Conservation (phyloP, 2,888 invertebrate genomes). For the Apodemia zela region DNA sequence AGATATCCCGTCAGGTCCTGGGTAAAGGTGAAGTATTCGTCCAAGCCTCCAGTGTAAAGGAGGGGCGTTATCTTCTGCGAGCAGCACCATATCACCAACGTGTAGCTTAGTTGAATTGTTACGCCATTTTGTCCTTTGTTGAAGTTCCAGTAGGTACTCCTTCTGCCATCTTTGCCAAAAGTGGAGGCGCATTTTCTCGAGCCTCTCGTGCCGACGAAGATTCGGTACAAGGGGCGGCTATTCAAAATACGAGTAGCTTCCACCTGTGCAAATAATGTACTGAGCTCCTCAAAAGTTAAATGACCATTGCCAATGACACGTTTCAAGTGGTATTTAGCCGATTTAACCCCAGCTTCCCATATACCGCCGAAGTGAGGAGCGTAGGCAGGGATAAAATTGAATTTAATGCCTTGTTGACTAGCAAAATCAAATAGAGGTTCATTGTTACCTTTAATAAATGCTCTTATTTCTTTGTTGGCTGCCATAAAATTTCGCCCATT, state of each 20-base stretch:
- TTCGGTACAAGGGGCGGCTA: conserved; percentile 24
- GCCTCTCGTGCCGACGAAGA: conserved; percentile 7
- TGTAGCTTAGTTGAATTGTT: neutral
- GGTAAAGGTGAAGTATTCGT: conserved; percentile 20
- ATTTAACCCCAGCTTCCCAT: too few species aligned
- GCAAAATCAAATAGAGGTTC: too few species aligned
- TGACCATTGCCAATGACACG: conserved; percentile 27
- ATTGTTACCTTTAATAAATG: too few species aligned
- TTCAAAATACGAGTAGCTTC: conserved; percentile 29
- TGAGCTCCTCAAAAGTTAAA: conserved; percentile 28
- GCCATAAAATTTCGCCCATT: too few species aligned
- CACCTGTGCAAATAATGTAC: conserved; percentile 27
- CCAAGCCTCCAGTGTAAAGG: conserved; percentile 24
- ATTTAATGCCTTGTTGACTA: too few species aligned
- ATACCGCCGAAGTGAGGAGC: too few species aligned
- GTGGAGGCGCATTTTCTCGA: conserved; percentile 22
- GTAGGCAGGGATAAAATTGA: conserved; percentile 6
- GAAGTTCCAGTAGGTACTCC: conserved; percentile 20
- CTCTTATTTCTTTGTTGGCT: too few species aligned
- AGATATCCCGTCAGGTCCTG: conserved; percentile 23
- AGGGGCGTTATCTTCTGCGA: conserved; percentile 19
- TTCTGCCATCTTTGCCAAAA: conserved; percentile 26
- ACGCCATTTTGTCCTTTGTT: conserved; percentile 15
- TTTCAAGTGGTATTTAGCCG: conserved; percentile 25
- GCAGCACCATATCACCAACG: conserved; percentile 17